Percentiles rank a stretch among this genome's conserved stretches.
phyloP scores from a whole-genome alignment of 2,113 vertebrate genomes.

The Plotosus lineatus region DNA sequence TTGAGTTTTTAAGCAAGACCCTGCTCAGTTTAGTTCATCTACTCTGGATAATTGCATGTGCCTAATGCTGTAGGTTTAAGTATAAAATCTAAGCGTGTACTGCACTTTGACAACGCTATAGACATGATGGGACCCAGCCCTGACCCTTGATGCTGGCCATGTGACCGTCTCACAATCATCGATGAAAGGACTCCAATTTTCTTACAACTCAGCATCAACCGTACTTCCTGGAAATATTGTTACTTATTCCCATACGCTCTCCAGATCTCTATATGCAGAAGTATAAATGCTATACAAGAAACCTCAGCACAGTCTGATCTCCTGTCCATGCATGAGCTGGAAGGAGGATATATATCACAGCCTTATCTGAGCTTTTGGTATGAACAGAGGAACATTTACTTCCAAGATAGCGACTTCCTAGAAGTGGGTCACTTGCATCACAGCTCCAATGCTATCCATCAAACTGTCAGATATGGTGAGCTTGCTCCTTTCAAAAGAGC shows the following conservation, averaged over 20 bases:
- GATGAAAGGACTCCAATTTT: slow-evolving; percentile 10
- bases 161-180: slow-evolving; percentile 2
- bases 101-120: slow-evolving; percentile 12
- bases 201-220: neutral
- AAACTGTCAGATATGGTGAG: slow-evolving; percentile 46
- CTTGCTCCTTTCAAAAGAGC: slow-evolving; percentile 32
- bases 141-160: slow-evolving; percentile 38
- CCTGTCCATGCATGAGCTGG: neutral
- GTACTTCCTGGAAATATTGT: neutral
- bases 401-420: neutral
- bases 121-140: slow-evolving; percentile 20
- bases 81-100: too few species aligned
- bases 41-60: too few species aligned
- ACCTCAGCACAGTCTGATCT: neutral
- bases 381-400: slow-evolving; percentile 15
- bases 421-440: slow-evolving; percentile 43
- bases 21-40: too few species aligned
- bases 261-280: neutral
- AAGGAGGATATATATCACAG: neutral
- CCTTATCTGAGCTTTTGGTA: slow-evolving; percentile 9
- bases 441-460: slow-evolving; percentile 24
- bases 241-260: neutral
- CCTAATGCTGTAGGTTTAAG: too few species aligned
- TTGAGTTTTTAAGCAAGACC: too few species aligned
- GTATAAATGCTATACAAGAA: neutral